Conservation (phyloP, 2,113 vertebrate species). For the Odocoileus hemionus region DNA sequence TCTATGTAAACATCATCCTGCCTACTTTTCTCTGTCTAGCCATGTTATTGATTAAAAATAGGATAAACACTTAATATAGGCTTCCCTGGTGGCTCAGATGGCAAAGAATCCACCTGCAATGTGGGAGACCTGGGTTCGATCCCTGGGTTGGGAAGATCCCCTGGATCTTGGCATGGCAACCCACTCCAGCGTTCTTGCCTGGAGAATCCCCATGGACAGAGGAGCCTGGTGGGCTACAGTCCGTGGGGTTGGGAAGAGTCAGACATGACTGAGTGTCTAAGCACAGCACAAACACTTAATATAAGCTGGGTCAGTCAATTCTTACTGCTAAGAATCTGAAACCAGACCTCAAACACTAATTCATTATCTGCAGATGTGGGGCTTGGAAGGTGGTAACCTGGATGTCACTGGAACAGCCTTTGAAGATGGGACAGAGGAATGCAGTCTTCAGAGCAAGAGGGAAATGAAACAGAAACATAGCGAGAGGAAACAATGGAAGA, state of each 20-base stretch:
- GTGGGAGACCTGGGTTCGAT: not conserved
- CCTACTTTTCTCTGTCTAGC: not conserved
- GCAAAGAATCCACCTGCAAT: not conserved
- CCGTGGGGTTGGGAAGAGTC: not conserved
- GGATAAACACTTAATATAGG: not conserved
- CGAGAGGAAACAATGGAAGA: not conserved
- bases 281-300: not conserved
- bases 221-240: not conserved
- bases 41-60: not conserved
- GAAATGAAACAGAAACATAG: not conserved
- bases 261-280: rapidly evolving
- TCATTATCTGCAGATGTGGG: not conserved
- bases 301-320: not conserved
- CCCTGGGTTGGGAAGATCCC: not conserved
- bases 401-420: not conserved
- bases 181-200: not conserved
- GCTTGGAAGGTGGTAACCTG: not conserved
- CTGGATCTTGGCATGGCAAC: not conserved
- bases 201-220: not conserved
- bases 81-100: not conserved
- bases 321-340: not conserved
- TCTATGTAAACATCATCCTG: not conserved
- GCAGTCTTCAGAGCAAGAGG: not conserved
- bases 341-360: not conserved
- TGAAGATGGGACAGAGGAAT: not conserved